These are phyloP conservation scores for Perodicticus potto DNA, from an alignment of 2,797 vertebrate species.

Conservation along the genomic window DNA sequence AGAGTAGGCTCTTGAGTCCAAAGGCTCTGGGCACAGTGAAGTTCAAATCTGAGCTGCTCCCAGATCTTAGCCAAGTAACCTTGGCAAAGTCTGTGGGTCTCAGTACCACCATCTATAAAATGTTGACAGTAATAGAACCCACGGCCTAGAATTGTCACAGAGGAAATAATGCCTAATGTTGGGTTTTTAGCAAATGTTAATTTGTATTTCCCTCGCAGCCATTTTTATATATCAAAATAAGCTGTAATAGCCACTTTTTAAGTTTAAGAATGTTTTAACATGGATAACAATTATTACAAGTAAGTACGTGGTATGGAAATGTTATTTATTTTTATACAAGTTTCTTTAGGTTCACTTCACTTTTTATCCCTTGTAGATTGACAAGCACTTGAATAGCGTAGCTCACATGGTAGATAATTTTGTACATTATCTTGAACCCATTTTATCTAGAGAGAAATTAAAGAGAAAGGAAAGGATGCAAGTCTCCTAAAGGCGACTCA, in stretches of 20 bases:
- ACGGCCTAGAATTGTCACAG: background rate
- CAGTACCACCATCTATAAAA: background rate
- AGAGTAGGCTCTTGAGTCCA: background rate
- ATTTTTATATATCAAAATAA: background rate
- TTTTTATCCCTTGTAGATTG: slow-evolving; percentile 28
- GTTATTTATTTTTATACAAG: background rate
- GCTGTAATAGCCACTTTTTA: background rate
- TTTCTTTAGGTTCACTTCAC: slow-evolving; percentile 17
- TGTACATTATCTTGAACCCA: background rate
- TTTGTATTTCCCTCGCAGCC: background rate
- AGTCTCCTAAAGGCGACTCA: background rate
- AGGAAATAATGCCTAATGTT: too few species aligned
- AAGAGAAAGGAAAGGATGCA: background rate
- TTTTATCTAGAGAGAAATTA: slow-evolving; percentile 39
- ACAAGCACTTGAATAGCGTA: background rate
- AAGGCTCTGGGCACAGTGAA: background rate
- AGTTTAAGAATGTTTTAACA: slow-evolving; percentile 24
- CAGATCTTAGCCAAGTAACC: background rate
- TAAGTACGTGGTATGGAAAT: background rate
- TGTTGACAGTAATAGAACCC: background rate
- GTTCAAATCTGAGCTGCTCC: background rate
- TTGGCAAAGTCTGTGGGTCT: background rate
- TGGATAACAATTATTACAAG: slow-evolving; percentile 24
- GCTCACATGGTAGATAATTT: background rate
- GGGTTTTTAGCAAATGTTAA: background rate